Conservation (phyloP, 2,888 invertebrate species). For the Timandra comae region DNA sequence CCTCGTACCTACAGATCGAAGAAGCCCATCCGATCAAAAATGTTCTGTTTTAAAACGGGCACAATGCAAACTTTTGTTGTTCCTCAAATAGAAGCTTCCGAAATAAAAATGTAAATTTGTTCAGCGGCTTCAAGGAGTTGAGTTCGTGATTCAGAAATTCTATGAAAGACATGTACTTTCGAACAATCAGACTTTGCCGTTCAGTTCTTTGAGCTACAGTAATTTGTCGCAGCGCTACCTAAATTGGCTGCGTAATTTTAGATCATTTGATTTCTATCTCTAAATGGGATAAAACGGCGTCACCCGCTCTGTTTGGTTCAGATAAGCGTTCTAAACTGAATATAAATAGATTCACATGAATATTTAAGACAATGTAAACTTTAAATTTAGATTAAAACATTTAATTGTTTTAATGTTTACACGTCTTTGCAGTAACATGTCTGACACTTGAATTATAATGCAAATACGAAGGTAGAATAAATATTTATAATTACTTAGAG, state of each 20-base stretch:
- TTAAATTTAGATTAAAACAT: too few relatives aligned
- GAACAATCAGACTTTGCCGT: conserved; percentile 36
- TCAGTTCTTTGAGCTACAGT: conserved; percentile 26
- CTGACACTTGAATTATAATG: too few relatives aligned
- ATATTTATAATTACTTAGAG: too few relatives aligned
- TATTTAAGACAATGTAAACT: too few relatives aligned
- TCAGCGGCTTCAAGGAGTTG: conserved; percentile 31
- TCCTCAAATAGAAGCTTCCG: conserved; percentile 43
- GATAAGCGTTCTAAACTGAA: too few relatives aligned
- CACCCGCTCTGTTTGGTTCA: too few relatives aligned
- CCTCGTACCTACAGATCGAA: conserved; percentile 23
- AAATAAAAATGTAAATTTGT: conserved; percentile 66
- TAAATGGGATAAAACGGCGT: background rate
- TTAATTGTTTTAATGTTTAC: too few relatives aligned
- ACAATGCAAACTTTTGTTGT: conserved; percentile 57
- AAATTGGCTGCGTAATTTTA: conserved; percentile 7
- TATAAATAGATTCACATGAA: too few relatives aligned
- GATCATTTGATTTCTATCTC: background rate
- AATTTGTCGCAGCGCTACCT: conserved; percentile 30
- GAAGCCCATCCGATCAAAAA: conserved; percentile 59
- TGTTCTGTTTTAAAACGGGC: conserved; percentile 54
- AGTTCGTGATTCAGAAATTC: conserved; percentile 46
- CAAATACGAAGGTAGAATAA: too few relatives aligned
- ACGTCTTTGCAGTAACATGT: too few relatives aligned
- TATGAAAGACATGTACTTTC: conserved; percentile 39